Percentiles rank a stretch among this genome's conserved stretches.
These are phyloP conservation scores for Holacanthella duospinosa DNA, from an alignment of 2,888 invertebrate species.

Conservation along the genomic window DNA sequence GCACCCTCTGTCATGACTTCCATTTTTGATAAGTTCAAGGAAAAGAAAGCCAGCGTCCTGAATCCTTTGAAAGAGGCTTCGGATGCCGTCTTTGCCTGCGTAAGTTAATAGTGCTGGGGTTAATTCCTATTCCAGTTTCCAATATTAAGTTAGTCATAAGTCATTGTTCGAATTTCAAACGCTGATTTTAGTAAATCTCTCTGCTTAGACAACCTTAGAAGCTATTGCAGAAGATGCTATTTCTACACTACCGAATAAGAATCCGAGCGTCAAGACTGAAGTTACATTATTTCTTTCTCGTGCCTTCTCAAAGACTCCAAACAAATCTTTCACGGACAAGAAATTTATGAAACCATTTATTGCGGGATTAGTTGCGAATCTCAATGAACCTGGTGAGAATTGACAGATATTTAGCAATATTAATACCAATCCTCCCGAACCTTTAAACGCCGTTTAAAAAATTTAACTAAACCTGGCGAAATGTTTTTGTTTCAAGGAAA, in stretches of 20 bases:
- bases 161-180: neutral
- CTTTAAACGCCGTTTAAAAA: no score
- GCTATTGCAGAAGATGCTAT: slow-evolving; percentile 73
- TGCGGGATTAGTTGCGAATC: slow-evolving; percentile 62
- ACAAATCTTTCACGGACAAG: slow-evolving; percentile 62
- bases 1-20: slow-evolving; percentile 62
- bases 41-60: slow-evolving; percentile 88
- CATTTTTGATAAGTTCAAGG: slow-evolving; percentile 90
- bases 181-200: neutral
- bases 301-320: slow-evolving; percentile 65
- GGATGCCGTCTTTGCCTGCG: slow-evolving; percentile 73
- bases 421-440: no score
- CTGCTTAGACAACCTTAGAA: slow-evolving; percentile 63
- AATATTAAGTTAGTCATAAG: no score
- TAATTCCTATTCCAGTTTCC: neutral
- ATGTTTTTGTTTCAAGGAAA: no score
- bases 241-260: slow-evolving; percentile 79
- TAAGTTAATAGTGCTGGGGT: slow-evolving; percentile 46
- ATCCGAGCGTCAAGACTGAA: slow-evolving; percentile 79
- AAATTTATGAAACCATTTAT: slow-evolving; percentile 77
- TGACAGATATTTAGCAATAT: no score
- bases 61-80: slow-evolving; percentile 74
- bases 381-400: slow-evolving; percentile 58
- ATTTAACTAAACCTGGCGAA: no score
- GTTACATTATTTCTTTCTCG: slow-evolving; percentile 73